Evolutionary conservation across 2,113 vertebrate species (phyloP).

Genomic region (Ammodramus savannarum): DNA sequence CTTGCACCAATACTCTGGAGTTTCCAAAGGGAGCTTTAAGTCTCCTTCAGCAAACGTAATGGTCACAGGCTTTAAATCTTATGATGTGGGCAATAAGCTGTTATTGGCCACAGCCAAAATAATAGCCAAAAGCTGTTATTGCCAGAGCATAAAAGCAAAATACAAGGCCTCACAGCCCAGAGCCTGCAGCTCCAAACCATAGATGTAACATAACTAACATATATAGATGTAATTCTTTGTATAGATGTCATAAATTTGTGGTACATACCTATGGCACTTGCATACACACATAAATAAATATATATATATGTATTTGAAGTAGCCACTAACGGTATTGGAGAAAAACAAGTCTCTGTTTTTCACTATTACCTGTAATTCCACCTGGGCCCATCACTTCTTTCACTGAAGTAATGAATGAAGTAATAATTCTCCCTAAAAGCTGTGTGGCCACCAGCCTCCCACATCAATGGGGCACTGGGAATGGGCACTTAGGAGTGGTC

Average conservation of each 20-base stretch:
- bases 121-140: not conserved
- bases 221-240: not conserved
- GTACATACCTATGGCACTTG: not conserved
- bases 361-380: not conserved
- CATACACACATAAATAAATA: not conserved
- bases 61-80: slow-evolving; percentile 2
- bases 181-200: not conserved
- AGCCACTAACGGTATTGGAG: not conserved
- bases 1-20: not conserved
- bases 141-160: not conserved
- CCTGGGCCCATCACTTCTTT: not conserved
- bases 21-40: not conserved
- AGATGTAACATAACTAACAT: not conserved
- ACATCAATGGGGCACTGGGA: not conserved
- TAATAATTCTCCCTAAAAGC: not conserved
- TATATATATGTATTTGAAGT: not conserved
- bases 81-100: not conserved
- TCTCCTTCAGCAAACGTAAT: not conserved
- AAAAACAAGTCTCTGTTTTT: not conserved
- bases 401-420: not conserved
- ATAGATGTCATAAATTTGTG: not conserved
- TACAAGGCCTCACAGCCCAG: not conserved
- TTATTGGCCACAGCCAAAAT: not conserved
- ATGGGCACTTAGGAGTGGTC: not conserved
- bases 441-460: not conserved